Evolutionary conservation across 1,140 invertebrate species (phyloP), one percentile per base, ranked within the genome.

Genomic region (Papilio machaon): DNA sequence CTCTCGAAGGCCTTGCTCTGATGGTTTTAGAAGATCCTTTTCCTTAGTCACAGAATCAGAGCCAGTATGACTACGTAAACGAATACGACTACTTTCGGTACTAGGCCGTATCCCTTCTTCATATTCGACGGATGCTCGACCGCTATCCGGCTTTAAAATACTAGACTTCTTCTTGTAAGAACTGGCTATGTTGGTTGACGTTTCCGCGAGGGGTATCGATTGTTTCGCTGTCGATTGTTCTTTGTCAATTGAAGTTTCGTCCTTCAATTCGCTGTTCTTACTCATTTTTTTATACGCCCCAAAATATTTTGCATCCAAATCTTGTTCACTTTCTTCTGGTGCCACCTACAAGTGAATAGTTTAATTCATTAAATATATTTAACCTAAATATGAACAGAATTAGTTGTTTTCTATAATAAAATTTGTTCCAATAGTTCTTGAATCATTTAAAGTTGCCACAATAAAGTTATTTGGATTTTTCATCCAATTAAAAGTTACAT

Each of bases 261-360:
- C 23, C 23, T 30, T 30, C 23, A 30, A 30, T 30, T 30, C 23
- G 23, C 23, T 30, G 23, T 30, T 82, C 74, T 85, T 85, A 49
- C 83, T 87, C 9, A 86, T 52, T 78, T 91, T 89, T 85, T 89
- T 91, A 70, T 91, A 91, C 0, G 88, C 88, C 7, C 86, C 88
- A 85, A 94, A 94, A 82, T 91, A 91, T 88, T 94, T 93, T 4
- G 85, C 85, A 60, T 94, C 93, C 17, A 94, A 91, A 85, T 93
- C 91, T 81, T 93, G 88, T 58, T 94, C 91, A 43, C 91, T 92
- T 84, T 91, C 92, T 83, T 88, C 86, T 77, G 85, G 82, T 23
- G 90, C 84, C 30, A 93, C 83, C 92, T 94, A 76, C 79, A 84
- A 58, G 13, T 70, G n/a, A 35, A 80, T 35, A 70, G 6, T 64